phyloP scores from a whole-genome alignment of 2,113 vertebrate genomes.

The Setophaga petechia region DNA sequence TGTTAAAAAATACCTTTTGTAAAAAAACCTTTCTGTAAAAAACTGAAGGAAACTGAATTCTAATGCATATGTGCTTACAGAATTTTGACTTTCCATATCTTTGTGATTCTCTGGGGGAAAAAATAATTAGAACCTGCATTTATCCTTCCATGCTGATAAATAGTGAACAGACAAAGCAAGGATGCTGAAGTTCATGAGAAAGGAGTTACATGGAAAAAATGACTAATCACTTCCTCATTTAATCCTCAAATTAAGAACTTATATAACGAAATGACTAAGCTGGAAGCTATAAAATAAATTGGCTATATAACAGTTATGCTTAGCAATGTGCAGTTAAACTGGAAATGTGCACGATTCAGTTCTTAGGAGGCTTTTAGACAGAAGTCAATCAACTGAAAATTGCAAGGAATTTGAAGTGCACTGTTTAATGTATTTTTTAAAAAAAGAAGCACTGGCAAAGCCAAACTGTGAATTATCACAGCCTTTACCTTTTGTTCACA shows the following conservation, averaged over 20 bases:
- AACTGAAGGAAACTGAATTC: not conserved
- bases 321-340: not conserved
- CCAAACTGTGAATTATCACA: not conserved
- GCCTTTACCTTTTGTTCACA: not conserved
- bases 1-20: not conserved
- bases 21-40: not conserved
- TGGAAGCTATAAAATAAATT: not conserved
- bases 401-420: not conserved
- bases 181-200: not conserved
- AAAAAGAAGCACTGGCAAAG: not conserved
- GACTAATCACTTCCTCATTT: not conserved
- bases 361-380: not conserved
- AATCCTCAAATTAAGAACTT: constrained; percentile 11
- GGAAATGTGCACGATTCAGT: not conserved
- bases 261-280: not conserved
- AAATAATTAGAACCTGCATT: not conserved
- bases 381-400: not conserved
- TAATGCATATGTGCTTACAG: not conserved
- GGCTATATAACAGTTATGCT: not conserved
- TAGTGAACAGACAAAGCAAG: not conserved
- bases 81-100: not conserved
- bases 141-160: not conserved
- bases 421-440: not conserved
- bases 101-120: not conserved
- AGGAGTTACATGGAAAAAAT: not conserved